These are phyloP conservation scores for Acanthornis magna DNA, from an alignment of 2,797 vertebrate species.

Conservation along the genomic window DNA sequence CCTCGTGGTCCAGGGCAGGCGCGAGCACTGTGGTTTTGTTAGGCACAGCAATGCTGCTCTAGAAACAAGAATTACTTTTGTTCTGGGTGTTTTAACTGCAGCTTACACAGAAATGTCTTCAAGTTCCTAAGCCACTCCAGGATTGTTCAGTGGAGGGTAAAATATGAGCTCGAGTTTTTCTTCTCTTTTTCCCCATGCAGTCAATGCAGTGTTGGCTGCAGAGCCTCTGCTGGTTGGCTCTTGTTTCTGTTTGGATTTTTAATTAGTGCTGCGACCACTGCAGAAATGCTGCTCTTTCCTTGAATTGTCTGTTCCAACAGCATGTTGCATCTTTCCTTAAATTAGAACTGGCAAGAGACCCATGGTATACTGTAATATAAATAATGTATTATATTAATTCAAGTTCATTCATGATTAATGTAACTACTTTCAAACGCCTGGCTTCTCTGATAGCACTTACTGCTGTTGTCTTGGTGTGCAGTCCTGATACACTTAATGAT, in stretches of 20 bases:
- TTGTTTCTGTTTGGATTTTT: background rate
- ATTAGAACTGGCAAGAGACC: background rate
- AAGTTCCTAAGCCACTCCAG: background rate
- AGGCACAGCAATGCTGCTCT: background rate
- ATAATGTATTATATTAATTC: slow-evolving; percentile 46
- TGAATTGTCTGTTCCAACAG: background rate
- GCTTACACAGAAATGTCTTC: background rate
- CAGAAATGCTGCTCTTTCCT: background rate
- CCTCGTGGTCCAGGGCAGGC: background rate
- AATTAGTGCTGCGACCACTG: background rate
- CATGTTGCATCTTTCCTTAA: background rate
- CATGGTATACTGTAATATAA: slow-evolving; percentile 15
- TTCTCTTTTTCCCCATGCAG: background rate
- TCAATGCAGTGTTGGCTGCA: background rate
- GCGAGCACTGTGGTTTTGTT: background rate
- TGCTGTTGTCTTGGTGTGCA: background rate
- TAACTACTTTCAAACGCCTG: background rate
- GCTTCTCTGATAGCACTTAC: background rate
- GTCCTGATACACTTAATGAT: background rate
- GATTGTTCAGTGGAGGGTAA: background rate
- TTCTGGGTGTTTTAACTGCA: background rate
- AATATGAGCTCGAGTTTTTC: accelerated
- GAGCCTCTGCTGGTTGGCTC: background rate
- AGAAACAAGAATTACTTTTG: background rate
- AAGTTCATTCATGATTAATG: slow-evolving; percentile 19